Evolutionary conservation across 2,888 invertebrate genomes (phyloP), one percentile per base, ranked within the genome.

Genomic region (Tinea pellionella): DNA sequence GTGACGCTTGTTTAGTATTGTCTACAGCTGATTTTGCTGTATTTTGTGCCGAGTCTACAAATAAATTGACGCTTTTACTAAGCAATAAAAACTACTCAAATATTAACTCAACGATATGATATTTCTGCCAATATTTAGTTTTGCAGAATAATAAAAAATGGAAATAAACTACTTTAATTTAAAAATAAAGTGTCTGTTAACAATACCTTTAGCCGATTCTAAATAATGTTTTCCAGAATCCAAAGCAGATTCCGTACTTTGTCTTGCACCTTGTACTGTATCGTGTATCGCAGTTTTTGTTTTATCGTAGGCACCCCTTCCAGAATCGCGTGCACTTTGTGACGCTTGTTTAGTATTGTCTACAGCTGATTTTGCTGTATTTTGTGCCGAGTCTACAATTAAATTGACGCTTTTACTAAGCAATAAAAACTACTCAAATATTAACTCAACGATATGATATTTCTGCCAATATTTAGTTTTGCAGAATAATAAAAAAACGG

Each of bases 291-390:
- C 41, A 15, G 30, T 16, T 82, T 78, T 80, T 9, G 77, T 76
- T 63, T 69, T 72, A 65, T 74, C 77, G 63, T 75, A 71, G 63
- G 59, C 59, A 59, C 18, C 11, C 15, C 41, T 59, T 19, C 75
- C 69, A 64, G 73, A 78, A 30, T 76, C 77, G 61, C 70, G 68
- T 1, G 74, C 76, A 8, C 73, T 68, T 7, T 75, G 67, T 3
- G 75, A 71, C 13, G 72, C 71, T 63, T 70, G 75, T 66, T 78
- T 81, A n/a, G 78, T 77, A 2, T 68, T 69, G 59, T 80, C 78
- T 69, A 79, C 71, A 15, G 79, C 75, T 57, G 68, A 67, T 60
- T 68, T 61, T 24, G 75, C 66, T 41, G 78, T 73, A 61, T 68
- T 76, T 57, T 72, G 63, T 32, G 77, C 61, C n/a, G 16, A 30